Base-by-base conservation (phyloP, 1,140 invertebrate genomes). In the Drosophila pectinifera region DNA sequence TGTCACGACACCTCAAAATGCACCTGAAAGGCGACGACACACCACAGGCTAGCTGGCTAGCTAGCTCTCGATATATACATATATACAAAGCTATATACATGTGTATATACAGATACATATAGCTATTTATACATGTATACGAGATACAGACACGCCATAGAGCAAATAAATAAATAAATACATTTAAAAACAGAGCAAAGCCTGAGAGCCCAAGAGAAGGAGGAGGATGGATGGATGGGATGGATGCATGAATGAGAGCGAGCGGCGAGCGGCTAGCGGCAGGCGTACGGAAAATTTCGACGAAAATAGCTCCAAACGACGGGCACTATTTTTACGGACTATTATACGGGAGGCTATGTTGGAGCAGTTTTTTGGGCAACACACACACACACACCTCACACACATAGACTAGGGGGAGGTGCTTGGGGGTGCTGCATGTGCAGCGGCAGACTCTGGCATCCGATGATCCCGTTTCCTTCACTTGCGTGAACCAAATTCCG, bases 1-100 rank as follows among this genome's bases (percentile, higher is more conserved):
- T 89, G 84, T 80, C 84, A 89, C 84, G 84, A 88, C 83, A 88
- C 80, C 84, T 88, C 84, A 89, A 84, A 86, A 88, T 88, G 84
- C 84, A 88, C 84, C 84, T 88, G 84, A 88, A 57, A 51, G 72
- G 63, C 61, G 63, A 46, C 61, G 63, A 38, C 59, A 69, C 58
- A 53, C 49, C 31, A 7, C 49, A 53, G 31, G 31, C 31, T 36
- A 34, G 11, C 16, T 18, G 10, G 5, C 46, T 48, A 31, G 62
- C 59, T 65, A 45, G 41, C 13, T 51, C 54, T 53, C 38, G 28
- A 41, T 42, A 38, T 38, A 46, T 14, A 6, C 8, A 18, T 31
- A 58, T 49, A 55, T 0, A 20, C 7, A 31, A 13, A 51, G 13
- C 28, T 42, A 53, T 39, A 34, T 26, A 43, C 8, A 57, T 43